Evolutionary conservation across 2,113 vertebrate genomes (phyloP).

Genomic region (Aspidoscelis tigris): DNA sequence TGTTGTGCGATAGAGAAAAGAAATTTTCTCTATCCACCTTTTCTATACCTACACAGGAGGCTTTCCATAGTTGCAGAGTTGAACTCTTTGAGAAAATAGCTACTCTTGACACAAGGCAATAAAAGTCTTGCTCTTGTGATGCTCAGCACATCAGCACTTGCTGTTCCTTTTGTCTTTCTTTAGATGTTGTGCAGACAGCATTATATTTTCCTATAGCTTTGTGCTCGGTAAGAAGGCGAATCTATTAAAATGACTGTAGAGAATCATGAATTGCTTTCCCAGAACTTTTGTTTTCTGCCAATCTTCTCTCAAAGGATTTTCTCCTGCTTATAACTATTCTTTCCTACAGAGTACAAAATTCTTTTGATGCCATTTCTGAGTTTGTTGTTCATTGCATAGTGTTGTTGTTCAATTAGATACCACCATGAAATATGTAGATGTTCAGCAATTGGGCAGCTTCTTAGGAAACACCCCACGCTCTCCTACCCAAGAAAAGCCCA

Average conservation of each 20-base stretch:
- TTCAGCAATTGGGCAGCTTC: neutral
- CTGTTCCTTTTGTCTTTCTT: neutral
- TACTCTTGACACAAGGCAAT: neutral
- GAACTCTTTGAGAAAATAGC: neutral
- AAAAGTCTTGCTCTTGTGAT: slow-evolving; percentile 12
- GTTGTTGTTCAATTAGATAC: neutral
- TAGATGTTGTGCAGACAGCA: neutral
- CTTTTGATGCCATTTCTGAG: neutral
- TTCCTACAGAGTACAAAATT: neutral
- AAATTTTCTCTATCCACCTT: no score
- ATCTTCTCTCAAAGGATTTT: neutral
- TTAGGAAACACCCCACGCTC: neutral
- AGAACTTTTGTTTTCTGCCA: neutral
- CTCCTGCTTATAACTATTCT: neutral
- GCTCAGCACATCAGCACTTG: slow-evolving; percentile 1
- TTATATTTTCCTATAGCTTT: neutral
- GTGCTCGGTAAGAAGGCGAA: neutral
- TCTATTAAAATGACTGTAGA: neutral
- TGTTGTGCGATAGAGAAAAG: no score
- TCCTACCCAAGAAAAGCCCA: neutral
- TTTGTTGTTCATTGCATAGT: neutral
- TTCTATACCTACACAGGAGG: no score
- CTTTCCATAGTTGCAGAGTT: no score
- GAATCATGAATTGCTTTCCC: neutral
- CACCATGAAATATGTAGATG: neutral